Evolutionary conservation across 2,888 invertebrate species (phyloP).

Genomic region (Cerastis rubricosa): DNA sequence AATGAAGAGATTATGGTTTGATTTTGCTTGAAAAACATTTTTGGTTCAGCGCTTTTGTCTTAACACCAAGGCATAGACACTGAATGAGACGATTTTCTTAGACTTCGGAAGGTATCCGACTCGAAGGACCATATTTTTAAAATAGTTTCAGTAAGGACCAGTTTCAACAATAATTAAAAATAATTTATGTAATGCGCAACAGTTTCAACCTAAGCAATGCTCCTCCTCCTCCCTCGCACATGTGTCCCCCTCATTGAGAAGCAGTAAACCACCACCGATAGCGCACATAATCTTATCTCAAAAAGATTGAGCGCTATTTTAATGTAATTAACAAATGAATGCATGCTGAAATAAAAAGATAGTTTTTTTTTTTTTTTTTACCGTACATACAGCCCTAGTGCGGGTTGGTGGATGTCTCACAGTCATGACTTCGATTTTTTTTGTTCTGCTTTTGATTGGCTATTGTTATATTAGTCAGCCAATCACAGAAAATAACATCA

Average conservation of each 20-base stretch:
- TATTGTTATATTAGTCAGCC: neutral
- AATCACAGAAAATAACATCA: neutral
- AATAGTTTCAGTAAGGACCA: neutral
- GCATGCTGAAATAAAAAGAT: no score
- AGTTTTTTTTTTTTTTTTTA: no score
- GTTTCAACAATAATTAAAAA: neutral
- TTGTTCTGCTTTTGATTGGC: neutral
- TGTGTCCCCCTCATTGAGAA: no score
- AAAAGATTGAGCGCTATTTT: no score
- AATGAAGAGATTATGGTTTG: neutral
- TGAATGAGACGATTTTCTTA: neutral
- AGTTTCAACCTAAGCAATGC: no score
- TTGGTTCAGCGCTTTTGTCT: neutral
- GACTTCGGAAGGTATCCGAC: neutral
- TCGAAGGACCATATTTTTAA: constrained; percentile 7
- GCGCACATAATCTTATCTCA: no score
- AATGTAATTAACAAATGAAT: no score
- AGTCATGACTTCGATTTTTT: neutral
- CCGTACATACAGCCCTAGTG: no score
- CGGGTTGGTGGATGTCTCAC: neutral
- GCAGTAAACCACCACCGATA: no score
- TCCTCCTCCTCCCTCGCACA: no score
- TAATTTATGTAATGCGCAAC: neutral
- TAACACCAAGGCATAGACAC: neutral
- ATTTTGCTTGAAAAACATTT: neutral